These are phyloP conservation scores for Eufriesea mexicana DNA, from an alignment of 1,140 invertebrate genomes.

Conservation along the genomic window DNA sequence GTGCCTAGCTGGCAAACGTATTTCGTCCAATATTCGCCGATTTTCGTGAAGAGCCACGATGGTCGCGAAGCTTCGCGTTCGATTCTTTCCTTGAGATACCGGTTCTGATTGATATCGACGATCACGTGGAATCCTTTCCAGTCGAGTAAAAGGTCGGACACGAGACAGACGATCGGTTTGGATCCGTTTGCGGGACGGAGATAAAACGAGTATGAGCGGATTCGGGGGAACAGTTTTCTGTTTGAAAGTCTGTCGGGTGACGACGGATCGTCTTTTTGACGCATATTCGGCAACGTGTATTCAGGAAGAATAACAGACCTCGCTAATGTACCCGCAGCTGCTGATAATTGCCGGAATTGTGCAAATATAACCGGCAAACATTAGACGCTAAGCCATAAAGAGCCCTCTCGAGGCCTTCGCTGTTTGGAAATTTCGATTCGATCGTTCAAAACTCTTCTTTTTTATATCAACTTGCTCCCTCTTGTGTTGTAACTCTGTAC, in stretches of 20 bases:
- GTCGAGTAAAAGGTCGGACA: background rate
- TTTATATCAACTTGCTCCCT: background rate
- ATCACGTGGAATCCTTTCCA: background rate
- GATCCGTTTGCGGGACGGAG: background rate
- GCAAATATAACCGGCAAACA: conserved; percentile 25
- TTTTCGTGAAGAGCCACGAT: background rate
- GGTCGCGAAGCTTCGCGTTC: no score
- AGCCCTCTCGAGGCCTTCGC: background rate
- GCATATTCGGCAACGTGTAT: background rate
- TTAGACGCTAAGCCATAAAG: background rate
- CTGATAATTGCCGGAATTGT: conserved; percentile 40
- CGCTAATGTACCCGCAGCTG: conserved; percentile 18
- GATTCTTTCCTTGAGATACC: conserved; percentile 6
- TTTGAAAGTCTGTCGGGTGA: no score
- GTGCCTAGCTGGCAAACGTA: no score
- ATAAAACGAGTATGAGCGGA: background rate
- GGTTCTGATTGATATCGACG: background rate
- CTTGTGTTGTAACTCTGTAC: background rate
- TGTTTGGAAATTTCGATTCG: conserved; percentile 5
- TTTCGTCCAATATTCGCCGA: background rate
- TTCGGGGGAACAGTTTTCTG: background rate
- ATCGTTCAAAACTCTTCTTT: background rate
- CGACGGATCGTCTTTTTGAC: background rate
- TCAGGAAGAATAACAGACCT: conserved; percentile 14
- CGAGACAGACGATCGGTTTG: background rate